These are phyloP conservation scores for Cotesia chilonis DNA, from an alignment of 1,140 invertebrate genomes.

Conservation along the genomic window DNA sequence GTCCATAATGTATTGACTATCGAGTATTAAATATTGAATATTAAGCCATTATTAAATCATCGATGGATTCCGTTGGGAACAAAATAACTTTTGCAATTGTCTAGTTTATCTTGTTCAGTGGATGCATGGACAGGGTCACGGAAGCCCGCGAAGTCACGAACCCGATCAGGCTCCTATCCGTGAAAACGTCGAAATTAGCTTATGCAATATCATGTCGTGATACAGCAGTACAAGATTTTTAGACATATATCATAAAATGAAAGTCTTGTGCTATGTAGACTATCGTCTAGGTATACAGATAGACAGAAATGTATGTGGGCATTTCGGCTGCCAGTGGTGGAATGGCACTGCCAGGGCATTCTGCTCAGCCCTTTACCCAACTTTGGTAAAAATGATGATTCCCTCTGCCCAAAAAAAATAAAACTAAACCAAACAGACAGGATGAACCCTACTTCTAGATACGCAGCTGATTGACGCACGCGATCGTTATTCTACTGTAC, in stretches of 20 bases:
- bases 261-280: constrained; percentile 13
- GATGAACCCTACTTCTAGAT: neutral
- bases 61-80: too few species aligned
- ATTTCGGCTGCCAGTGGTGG: constrained; percentile 23
- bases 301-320: constrained; percentile 3
- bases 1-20: too few species aligned
- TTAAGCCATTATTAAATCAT: too few species aligned
- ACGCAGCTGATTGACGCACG: constrained; percentile 34
- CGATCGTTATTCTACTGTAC: constrained; percentile 24
- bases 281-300: neutral
- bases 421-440: constrained; percentile 1
- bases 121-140: constrained; percentile 16
- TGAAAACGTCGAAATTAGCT: constrained; percentile 21
- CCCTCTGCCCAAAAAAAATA: neutral
- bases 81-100: constrained; percentile 5
- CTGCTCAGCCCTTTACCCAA: neutral
- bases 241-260: neutral
- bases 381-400: constrained; percentile 9
- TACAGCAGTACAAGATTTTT: too few species aligned
- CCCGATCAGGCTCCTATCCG: neutral
- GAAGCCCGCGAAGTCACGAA: constrained; percentile 29
- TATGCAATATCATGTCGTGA: constrained; percentile 27
- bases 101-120: constrained; percentile 3
- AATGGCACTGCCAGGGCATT: constrained; percentile 33
- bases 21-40: too few species aligned